These are phyloP conservation scores for Papilio gigon DNA, from an alignment of 2,888 invertebrate species.

Conservation along the genomic window DNA sequence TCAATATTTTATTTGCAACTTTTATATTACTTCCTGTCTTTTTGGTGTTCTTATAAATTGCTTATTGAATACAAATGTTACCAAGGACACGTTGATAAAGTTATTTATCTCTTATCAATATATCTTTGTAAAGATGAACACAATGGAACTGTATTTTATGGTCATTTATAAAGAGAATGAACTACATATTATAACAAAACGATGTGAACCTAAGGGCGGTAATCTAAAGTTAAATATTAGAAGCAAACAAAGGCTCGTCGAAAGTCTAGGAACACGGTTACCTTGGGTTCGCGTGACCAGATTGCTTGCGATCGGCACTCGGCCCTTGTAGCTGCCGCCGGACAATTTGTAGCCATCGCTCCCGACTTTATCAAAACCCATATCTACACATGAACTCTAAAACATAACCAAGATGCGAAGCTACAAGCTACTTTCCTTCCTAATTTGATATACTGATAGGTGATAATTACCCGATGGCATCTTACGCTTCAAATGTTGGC, in stretches of 20 bases:
- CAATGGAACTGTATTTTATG: not conserved
- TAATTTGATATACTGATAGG: conserved; percentile 59
- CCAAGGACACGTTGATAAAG: not conserved
- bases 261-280: conserved; percentile 33
- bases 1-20: conserved; percentile 44
- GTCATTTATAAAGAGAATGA: not conserved
- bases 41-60: conserved; percentile 7
- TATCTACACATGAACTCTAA: conserved; percentile 46
- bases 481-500: conserved; percentile 62
- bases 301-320: conserved; percentile 49
- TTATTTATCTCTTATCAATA: too few relatives aligned
- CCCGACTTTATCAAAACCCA: conserved; percentile 57
- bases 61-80: not conserved
- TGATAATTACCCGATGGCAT: conserved; percentile 68
- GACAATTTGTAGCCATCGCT: conserved; percentile 53
- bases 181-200: not conserved
- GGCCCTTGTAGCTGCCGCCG: conserved; percentile 54
- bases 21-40: conserved; percentile 2
- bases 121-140: not conserved
- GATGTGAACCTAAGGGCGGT: not conserved
- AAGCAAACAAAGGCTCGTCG: conserved; percentile 32
- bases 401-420: conserved; percentile 62
- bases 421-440: conserved; percentile 72
- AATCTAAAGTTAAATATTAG: conserved; percentile 15
- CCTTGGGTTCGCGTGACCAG: conserved; percentile 55